Evolutionary conservation across 2,888 invertebrate species (phyloP).

Genomic region (Lepidocyrtoides sp.): DNA sequence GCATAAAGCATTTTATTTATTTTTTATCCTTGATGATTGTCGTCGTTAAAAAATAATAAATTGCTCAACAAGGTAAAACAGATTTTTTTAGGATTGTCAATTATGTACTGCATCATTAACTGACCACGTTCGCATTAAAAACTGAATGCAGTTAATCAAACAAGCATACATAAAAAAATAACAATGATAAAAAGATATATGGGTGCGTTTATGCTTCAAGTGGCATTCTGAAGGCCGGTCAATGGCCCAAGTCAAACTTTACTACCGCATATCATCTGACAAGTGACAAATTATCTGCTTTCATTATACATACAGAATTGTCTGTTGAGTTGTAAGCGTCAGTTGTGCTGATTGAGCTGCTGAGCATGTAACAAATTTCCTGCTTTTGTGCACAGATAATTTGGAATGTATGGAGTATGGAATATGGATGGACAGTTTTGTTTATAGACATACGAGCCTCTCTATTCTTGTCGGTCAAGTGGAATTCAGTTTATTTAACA

Average conservation of each 20-base stretch:
- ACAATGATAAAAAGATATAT: background rate
- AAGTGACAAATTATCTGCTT: no score
- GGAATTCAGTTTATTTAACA: no score
- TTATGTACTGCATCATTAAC: no score
- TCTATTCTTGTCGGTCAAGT: no score
- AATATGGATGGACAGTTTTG: background rate
- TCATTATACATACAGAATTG: background rate
- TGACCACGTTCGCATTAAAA: background rate
- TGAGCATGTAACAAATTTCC: background rate
- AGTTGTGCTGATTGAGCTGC: background rate
- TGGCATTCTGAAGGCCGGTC: conserved; percentile 46
- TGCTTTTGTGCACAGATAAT: no score
- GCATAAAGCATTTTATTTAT: background rate
- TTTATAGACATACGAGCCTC: no score
- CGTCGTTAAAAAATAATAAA: background rate
- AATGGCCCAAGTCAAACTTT: conserved; percentile 3
- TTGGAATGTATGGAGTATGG: no score
- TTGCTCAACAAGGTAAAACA: background rate
- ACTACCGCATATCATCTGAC: conserved; percentile 4
- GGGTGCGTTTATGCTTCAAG: background rate
- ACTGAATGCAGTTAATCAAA: no score
- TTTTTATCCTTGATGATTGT: background rate
- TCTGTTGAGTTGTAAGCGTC: no score
- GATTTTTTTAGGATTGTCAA: background rate
- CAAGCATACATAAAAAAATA: background rate